Base-by-base conservation (phyloP, 2,888 invertebrate species). In the Tachina grossa region DNA sequence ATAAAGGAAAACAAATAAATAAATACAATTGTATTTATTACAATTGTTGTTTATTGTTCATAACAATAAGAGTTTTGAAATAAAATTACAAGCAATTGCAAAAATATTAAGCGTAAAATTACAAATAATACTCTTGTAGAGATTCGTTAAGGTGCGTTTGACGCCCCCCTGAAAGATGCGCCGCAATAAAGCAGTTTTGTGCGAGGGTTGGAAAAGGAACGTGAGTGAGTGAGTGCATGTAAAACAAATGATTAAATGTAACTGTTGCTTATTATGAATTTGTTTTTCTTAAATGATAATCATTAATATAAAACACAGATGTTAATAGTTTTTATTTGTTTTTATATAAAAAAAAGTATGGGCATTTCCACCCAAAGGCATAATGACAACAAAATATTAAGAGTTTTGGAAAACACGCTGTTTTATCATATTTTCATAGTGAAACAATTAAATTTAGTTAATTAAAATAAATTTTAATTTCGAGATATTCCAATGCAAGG, bases 51-150 rank as follows among this genome's bases (percentile, higher is more conserved):
- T 76, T 59, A 69, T 61, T 78, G 71, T 69, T 47, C 11, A 41
- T 14, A 19, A 68, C 49, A 69, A 55, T 41, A 19, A 9, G 55
- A 51, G 14, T 55, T 59, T 57, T 31, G 16, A 55, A 63, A 71
- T 39, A 53, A 39, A 66, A 57, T 31, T 49, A 19, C 22, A 55
- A 86, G 77, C 59, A 80, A 83, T 77, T 79, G 78, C 61, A 55
- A 65, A 57, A 80, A 68, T 69, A 83, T 83, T 84, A 86, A 85
- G 88, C 90, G 89, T 90, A 88, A 90, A 90, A 90, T 90, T 90
- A 88, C 88, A 87, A 88, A 88, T 76, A 89, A 89, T 89, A 90
- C 88, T 31, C 31, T 90, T 88, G 90, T 89, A 84, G 87, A 88
- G 90, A 90, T 90, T 91, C 90, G 91, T 83, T 89, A 85, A 84